A percentile compares a stretch with the other conserved stretches of the same genome.
Evolutionary conservation across 2,888 invertebrate genomes (phyloP).

Genomic region (Achlya flavicornis): DNA sequence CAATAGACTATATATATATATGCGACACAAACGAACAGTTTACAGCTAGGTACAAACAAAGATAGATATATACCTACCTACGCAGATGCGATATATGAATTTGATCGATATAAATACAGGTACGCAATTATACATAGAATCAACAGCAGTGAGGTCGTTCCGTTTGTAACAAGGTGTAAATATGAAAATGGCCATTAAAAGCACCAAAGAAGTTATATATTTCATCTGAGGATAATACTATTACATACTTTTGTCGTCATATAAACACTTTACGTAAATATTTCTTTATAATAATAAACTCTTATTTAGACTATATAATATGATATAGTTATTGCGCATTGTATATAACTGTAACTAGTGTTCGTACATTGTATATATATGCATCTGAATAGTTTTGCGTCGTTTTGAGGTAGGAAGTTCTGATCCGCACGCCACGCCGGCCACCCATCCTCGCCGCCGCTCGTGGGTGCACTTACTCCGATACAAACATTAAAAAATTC

Average conservation of each 20-base stretch:
- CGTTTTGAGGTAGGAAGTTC: slow-evolving; percentile 82
- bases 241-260: slow-evolving; percentile 69
- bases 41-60: slow-evolving; percentile 46
- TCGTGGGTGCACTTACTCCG: slow-evolving; percentile 47
- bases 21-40: slow-evolving; percentile 55
- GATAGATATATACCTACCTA: slow-evolving; percentile 47
- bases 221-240: slow-evolving; percentile 66
- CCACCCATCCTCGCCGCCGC: slow-evolving; percentile 19
- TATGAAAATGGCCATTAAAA: slow-evolving; percentile 72
- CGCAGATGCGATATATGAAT: background rate
- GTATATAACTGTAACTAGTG: slow-evolving; percentile 49
- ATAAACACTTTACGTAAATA: slow-evolving; percentile 78
- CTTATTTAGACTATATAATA: slow-evolving; percentile 78
- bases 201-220: slow-evolving; percentile 74
- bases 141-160: slow-evolving; percentile 64
- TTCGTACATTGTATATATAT: slow-evolving; percentile 75
- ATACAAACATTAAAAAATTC: slow-evolving; percentile 79
- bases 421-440: slow-evolving; percentile 40
- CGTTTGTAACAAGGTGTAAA: slow-evolving; percentile 73
- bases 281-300: slow-evolving; percentile 79
- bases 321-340: slow-evolving; percentile 67
- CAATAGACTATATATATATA: slow-evolving; percentile 31
- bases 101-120: slow-evolving; percentile 17
- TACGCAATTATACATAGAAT: slow-evolving; percentile 40
- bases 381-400: slow-evolving; percentile 67